Evolutionary conservation across 2,888 invertebrate genomes (phyloP).

Genomic region (Ectemnius cavifrons): DNA sequence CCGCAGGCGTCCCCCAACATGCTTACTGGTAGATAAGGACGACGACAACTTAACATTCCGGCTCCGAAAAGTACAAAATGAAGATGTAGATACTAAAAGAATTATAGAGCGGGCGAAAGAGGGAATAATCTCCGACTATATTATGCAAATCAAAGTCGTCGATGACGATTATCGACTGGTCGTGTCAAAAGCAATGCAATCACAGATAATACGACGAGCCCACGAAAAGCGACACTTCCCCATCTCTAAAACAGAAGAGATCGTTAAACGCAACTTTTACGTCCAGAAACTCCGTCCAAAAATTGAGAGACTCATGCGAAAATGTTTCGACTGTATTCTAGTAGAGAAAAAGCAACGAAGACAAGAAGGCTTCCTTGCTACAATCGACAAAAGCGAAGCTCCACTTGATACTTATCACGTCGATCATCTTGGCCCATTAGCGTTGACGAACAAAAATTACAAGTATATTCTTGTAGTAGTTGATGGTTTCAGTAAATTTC

Average conservation of each 20-base stretch:
- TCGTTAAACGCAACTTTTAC: constrained; percentile 5
- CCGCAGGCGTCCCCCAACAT: constrained; percentile 35
- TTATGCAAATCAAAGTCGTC: constrained; percentile 15
- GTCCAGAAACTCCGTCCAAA: not conserved
- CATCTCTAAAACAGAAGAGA: constrained; percentile 52
- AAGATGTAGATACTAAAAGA: constrained; percentile 26
- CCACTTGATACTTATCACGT: constrained; percentile 68
- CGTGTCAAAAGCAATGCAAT: constrained; percentile 69
- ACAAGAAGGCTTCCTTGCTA: constrained; percentile 62
- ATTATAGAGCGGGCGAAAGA: constrained; percentile 8
- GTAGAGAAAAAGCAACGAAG: constrained; percentile 61
- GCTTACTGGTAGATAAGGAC: constrained; percentile 6
- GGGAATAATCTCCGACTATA: constrained; percentile 50
- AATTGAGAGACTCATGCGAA: constrained; percentile 15
- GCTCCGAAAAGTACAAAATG: constrained; percentile 32
- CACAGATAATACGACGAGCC: constrained; percentile 67
- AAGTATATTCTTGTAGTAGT: constrained; percentile 63
- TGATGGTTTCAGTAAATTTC: constrained; percentile 68
- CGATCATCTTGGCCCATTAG: constrained; percentile 70
- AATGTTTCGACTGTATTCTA: constrained; percentile 63
- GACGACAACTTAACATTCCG: constrained; percentile 20
- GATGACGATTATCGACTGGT: constrained; percentile 51
- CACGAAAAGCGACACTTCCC: constrained; percentile 72
- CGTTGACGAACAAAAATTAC: not conserved
- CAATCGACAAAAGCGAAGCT: constrained; percentile 61